These are phyloP conservation scores for Galeopsomyia nigrocyanea DNA, from an alignment of 2,888 invertebrate genomes.

Conservation along the genomic window DNA sequence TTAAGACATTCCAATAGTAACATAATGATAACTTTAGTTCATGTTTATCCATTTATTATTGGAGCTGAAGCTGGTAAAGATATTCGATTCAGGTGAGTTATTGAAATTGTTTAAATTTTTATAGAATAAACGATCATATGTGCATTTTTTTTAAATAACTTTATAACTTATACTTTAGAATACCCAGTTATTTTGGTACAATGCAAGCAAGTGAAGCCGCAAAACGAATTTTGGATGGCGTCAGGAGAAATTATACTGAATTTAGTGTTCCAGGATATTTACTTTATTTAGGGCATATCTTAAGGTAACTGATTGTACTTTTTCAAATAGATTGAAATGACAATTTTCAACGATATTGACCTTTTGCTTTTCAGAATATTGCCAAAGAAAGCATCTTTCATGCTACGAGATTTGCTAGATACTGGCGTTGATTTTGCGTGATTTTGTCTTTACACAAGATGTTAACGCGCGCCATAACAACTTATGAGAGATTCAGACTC, in stretches of 20 bases:
- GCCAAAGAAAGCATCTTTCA: conserved; percentile 74
- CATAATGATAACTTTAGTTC: conserved; percentile 74
- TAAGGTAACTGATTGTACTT: conserved; percentile 62
- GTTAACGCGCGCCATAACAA: background rate
- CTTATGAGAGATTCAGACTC: background rate
- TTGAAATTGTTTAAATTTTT: background rate
- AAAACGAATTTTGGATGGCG: conserved; percentile 73
- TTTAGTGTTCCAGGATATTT: conserved; percentile 76
- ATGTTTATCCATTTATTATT: conserved; percentile 77
- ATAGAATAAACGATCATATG: conserved; percentile 8
- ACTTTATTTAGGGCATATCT: conserved; percentile 73
- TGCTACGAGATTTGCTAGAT: conserved; percentile 75
- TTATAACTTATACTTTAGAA: conserved; percentile 65
- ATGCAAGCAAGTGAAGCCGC: conserved; percentile 75
- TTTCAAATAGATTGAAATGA: conserved; percentile 1
- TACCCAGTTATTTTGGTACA: conserved; percentile 77
- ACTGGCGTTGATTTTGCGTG: conserved; percentile 77
- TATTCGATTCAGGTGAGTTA: conserved; percentile 71
- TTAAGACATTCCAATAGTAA: conserved; percentile 73
- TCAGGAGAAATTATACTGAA: conserved; percentile 75
- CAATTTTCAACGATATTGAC: background rate
- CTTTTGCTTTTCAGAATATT: conserved; percentile 68
- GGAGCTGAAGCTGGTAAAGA: conserved; percentile 71
- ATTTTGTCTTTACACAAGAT: conserved; percentile 32
- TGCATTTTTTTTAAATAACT: conserved; percentile 12